Base-by-base conservation (phyloP, 1,140 invertebrate genomes). In the Drosophila carrolli region DNA sequence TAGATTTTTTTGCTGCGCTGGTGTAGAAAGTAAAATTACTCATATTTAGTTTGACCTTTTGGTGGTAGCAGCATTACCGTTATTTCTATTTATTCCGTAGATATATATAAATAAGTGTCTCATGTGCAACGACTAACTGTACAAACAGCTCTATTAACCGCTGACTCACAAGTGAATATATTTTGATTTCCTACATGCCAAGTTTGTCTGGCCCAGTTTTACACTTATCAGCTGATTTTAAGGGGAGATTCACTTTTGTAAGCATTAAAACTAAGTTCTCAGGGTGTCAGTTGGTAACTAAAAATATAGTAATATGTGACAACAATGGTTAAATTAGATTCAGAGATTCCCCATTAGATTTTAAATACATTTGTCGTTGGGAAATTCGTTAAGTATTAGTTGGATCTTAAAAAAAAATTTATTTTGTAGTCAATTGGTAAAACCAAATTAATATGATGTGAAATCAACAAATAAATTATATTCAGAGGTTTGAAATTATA, bases 21-120 rank as follows among this genome's bases (percentile, higher is more conserved):
- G 41, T 55, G 27, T 56, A 53, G 43, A 62, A 67, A 76, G 68
- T 47, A 13, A 41, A 46, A 54, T 50, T 54, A 66, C 62, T 67
- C 70, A 51, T 73, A 63, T 83, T 44, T 59, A 16, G 27, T 67
- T 67, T 83, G 81, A 85, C 81, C 81, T 85, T 81, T 85, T 46
- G 37, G 5, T 50, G 59, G 50, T 44, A 54, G 57, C 48, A 58
- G 35, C 67, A 59, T 16, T 61, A 62, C 72, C 63, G 81, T 66
- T 84, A 83, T 27, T 40, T 41, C 23, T 23, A n/a, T 37, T 38
- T 40, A 51, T 47, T n/a, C 23, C 29, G 3, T 29, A 47, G 38
- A 55, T 16, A 44, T 14, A 38, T 48, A 14, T 48, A 37, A 46
- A 5, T 27, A 70, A 46, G 14, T 48, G 38, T 56, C 29, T 68